Base-by-base conservation (phyloP, 2,113 vertebrate genomes). In the Petroica traversi region DNA sequence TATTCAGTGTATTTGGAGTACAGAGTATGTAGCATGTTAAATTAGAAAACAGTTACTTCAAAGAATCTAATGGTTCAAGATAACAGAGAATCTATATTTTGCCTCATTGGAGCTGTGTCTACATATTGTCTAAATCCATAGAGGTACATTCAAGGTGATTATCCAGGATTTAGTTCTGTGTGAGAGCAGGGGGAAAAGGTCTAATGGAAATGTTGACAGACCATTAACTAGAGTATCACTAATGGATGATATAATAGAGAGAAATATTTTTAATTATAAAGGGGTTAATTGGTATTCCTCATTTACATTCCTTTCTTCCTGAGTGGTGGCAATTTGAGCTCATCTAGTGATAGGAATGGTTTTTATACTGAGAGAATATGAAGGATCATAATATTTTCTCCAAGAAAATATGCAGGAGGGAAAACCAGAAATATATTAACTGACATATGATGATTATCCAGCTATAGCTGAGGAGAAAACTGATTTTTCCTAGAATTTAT, bases 171-270 rank as follows among this genome's bases (percentile, higher is more conserved):
- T 88, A 95, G 88, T 69, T 97, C 82, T 95, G 81, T 93, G 40
- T 38, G 33, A 63, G 46, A 89, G 73, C 54, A 75, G 55, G 82
- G 95, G 87, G 49, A 67, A 93, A 94, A 94, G 95, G 89, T 95
- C 68, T 97, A 97, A 96, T 96, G 92, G 93, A 97, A 97, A 95
- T 89, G 92, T 79, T 97, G 95, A 94, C 94, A 96, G 96, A 92
- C 85, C 55, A 95, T 98, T 96, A 97, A 96, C 86, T 94, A 75
- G 84, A 96, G 82, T 83, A 92, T 80, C 92, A 72, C 67, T 97
- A 94, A 96, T 98, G 87, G 95, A 52, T 85, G 69, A 62, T 89
- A 66, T 93, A 96, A 95, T 89, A 95, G 88, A 95, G 81, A 91
- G 83, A 89, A 77, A 92, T 94, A 83, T 95, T 96, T 97, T 97